phyloP scores from a whole-genome alignment of 2,113 vertebrate genomes.

The Ammodytes dubius region DNA sequence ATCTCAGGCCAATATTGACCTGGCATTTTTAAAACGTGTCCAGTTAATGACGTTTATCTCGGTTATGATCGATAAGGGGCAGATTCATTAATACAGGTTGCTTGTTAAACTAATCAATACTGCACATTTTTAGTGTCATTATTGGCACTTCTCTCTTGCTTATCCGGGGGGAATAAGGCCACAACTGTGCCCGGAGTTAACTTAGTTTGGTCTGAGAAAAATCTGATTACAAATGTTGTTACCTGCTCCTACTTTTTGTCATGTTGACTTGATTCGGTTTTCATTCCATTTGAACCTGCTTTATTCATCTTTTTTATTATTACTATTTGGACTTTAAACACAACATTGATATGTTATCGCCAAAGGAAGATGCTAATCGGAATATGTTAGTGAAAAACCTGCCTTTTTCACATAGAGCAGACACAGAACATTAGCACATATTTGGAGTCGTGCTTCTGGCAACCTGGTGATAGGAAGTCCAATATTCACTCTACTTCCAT shows the following conservation, averaged over 20 bases:
- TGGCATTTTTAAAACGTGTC: slow-evolving; percentile 14
- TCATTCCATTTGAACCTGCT: not conserved
- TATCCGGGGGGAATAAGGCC: not conserved
- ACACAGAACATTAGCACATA: not conserved
- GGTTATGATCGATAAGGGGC: not conserved
- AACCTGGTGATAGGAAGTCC: not conserved
- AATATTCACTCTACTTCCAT: not conserved
- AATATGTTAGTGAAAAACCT: not conserved
- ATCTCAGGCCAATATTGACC: slow-evolving; percentile 34
- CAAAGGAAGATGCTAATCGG: not conserved
- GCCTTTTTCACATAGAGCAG: not conserved
- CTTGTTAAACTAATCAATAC: slow-evolving; percentile 6
- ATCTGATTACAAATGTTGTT: not conserved
- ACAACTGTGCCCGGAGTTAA: not conserved
- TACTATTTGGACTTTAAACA: not conserved
- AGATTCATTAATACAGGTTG: not conserved
- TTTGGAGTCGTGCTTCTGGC: not conserved
- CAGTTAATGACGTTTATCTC: slow-evolving; percentile 6
- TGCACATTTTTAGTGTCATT: not conserved
- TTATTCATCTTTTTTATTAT: not conserved
- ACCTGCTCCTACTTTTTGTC: no score
- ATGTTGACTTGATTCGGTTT: not conserved
- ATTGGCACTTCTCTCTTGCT: no score
- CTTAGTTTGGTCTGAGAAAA: not conserved
- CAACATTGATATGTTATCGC: not conserved